These are phyloP conservation scores for Trachelus iudaicus DNA, from an alignment of 2,888 invertebrate species.

Conservation along the genomic window DNA sequence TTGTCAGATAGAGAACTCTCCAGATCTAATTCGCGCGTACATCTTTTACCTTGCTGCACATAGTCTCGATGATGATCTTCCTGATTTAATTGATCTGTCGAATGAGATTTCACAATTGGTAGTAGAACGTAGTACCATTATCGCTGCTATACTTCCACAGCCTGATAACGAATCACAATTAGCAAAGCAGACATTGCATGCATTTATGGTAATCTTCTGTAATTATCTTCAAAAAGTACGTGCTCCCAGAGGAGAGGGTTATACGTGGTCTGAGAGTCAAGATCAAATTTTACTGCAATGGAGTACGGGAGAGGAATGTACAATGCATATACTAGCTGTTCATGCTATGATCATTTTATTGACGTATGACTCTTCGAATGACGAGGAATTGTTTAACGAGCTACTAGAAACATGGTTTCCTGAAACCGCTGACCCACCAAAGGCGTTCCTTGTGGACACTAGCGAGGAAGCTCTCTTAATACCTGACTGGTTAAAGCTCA, in stretches of 20 bases:
- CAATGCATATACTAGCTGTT: conserved; percentile 82
- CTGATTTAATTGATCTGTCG: conserved; percentile 76
- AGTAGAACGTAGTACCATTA: conserved; percentile 89
- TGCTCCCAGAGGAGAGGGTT: conserved; percentile 72
- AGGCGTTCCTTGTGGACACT: conserved; percentile 82
- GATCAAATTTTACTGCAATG: conserved; percentile 84
- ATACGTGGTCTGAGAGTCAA: conserved; percentile 75
- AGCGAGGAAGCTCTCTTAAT: conserved; percentile 85
- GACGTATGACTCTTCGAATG: conserved; percentile 74
- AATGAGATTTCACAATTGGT: conserved; percentile 90
- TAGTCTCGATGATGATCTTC: conserved; percentile 74
- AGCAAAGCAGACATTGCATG: conserved; percentile 73
- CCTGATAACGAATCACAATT: conserved; percentile 64
- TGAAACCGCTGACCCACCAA: conserved; percentile 76
- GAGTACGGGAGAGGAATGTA: conserved; percentile 79
- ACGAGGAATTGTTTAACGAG: conserved; percentile 66
- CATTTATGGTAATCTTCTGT: conserved; percentile 78
- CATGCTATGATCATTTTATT: conserved; percentile 86
- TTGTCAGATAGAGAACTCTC: conserved; percentile 91
- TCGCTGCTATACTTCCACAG: conserved; percentile 81
- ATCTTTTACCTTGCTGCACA: conserved; percentile 85
- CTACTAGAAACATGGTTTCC: conserved; percentile 92
- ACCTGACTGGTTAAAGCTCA: conserved; percentile 93
- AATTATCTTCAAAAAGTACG: conserved; percentile 79
- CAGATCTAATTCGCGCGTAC: conserved; percentile 83